phyloP scores from a whole-genome alignment of 2,113 vertebrate genomes.

The Recurvirostra avosetta region DNA sequence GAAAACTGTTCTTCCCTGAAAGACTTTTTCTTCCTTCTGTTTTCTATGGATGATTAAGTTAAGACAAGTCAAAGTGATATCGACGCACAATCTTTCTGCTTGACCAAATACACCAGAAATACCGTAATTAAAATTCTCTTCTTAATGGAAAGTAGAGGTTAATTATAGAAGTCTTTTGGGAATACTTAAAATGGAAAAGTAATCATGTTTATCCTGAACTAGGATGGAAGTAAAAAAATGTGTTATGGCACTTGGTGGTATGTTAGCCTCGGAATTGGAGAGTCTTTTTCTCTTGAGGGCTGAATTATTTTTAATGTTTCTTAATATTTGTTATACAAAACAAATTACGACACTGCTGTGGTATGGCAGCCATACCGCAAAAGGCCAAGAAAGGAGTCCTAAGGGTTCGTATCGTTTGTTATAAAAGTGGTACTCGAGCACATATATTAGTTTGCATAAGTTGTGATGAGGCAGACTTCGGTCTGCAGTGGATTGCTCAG shows the following conservation, averaged over 20 bases:
- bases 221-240: neutral
- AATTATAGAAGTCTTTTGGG: constrained; percentile 24
- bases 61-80: neutral
- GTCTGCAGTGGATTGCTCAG: neutral
- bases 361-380: neutral
- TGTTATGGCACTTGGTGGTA: neutral
- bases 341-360: neutral
- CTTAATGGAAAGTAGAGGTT: constrained; percentile 24
- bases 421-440: fast-evolving
- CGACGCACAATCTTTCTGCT: neutral
- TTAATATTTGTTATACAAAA: neutral
- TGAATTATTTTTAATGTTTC: neutral
- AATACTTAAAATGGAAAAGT: constrained; percentile 17
- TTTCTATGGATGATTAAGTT: neutral
- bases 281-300: neutral
- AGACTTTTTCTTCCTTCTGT: neutral
- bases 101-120: constrained; percentile 32
- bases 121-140: constrained; percentile 31
- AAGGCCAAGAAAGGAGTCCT: neutral
- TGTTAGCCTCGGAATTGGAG: neutral
- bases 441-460: neutral
- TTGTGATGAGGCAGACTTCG: neutral
- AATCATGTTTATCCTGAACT: neutral
- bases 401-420: fast-evolving
- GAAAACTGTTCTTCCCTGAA: neutral